phyloP scores from a whole-genome alignment of 2,888 invertebrate genomes.

The Eutolmus rufibarbis region DNA sequence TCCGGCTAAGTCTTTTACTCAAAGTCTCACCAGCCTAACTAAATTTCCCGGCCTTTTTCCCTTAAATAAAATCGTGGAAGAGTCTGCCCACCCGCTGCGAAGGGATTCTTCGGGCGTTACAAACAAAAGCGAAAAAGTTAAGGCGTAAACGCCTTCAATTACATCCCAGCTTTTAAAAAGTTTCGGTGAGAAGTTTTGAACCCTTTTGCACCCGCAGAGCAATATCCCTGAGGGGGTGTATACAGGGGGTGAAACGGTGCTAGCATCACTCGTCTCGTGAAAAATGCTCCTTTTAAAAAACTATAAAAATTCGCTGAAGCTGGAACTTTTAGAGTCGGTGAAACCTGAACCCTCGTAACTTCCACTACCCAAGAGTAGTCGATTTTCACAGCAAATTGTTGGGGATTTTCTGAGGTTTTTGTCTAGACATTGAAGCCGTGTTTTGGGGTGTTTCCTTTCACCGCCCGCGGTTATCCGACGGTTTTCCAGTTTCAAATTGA shows the following conservation, averaged over 20 bases:
- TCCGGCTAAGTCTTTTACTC: neutral
- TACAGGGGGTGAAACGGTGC: neutral
- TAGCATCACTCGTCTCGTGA: neutral
- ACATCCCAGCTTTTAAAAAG: neutral
- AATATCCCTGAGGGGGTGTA: neutral
- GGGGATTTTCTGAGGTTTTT: neutral
- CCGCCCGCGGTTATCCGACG: neutral
- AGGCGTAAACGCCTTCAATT: slow-evolving; percentile 6
- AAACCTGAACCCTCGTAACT: neutral
- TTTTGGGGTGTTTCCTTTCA: neutral
- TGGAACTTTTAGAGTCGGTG: neutral
- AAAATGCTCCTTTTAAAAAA: neutral
- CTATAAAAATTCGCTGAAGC: neutral
- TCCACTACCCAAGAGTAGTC: neutral
- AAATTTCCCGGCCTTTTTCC: neutral
- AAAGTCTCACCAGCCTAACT: neutral
- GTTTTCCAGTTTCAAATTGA: neutral
- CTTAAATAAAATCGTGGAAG: neutral
- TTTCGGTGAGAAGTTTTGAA: neutral
- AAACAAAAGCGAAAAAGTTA: neutral
- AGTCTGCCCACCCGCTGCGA: neutral
- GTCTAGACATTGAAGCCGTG: neutral
- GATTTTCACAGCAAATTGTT: neutral
- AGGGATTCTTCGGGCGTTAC: neutral
- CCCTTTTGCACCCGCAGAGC: neutral